These are phyloP conservation scores for Lepidurus arcticus DNA, from an alignment of 1,140 invertebrate species.

Conservation along the genomic window DNA sequence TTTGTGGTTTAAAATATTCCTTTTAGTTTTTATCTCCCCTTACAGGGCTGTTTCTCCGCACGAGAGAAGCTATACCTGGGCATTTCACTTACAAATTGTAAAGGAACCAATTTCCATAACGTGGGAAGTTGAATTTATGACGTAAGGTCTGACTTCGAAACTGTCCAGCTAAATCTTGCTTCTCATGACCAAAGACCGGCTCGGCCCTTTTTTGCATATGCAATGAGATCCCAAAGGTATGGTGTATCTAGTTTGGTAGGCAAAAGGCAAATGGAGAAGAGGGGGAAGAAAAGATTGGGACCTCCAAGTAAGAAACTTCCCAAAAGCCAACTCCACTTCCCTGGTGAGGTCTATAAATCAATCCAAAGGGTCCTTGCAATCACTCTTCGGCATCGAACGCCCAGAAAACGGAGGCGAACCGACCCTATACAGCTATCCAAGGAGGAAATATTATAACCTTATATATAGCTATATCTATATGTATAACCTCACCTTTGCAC, in stretches of 20 bases:
- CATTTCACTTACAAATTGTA: not conserved
- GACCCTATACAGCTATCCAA: not conserved
- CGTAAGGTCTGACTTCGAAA: not conserved
- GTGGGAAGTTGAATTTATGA: not conserved
- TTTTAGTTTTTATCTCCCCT: not conserved
- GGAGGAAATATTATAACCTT: not conserved
- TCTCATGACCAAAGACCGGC: not conserved
- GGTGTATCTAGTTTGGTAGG: not conserved
- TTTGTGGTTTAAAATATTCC: not conserved
- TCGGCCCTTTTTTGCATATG: conserved; percentile 5
- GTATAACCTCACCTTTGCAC: not conserved
- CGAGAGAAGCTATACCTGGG: not conserved
- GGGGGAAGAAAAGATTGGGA: not conserved
- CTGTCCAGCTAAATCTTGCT: conserved; percentile 4
- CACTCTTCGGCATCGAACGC: conserved; percentile 20
- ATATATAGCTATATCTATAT: not conserved
- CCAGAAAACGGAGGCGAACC: conserved; percentile 1
- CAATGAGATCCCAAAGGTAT: conserved; percentile 4
- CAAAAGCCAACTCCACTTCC: not conserved
- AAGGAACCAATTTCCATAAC: conserved; percentile 1
- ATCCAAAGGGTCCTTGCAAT: conserved; percentile 2
- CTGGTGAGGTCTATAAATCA: conserved; percentile 19
- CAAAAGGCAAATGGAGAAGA: not conserved
- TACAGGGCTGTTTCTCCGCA: not conserved
- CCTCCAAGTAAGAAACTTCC: not conserved